Evolutionary conservation across 2,797 vertebrate species (phyloP), one percentile per base, ranked within the genome.

Genomic region (Chiloscyllium punctatum): DNA sequence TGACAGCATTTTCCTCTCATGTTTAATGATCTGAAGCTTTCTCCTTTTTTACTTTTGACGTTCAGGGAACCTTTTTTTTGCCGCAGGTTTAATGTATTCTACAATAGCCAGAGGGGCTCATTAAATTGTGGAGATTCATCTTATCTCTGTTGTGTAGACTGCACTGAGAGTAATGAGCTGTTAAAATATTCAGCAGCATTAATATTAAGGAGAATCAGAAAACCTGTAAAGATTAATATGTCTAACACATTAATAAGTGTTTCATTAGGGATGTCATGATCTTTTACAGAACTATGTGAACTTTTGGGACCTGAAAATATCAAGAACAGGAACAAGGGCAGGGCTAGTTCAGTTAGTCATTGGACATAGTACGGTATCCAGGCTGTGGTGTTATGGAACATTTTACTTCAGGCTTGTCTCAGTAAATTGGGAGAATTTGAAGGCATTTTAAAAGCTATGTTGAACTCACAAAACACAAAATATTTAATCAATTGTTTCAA

Each of bases 191-290:
- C 94, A 95, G 94, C 71, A 53, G 71, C 94, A 95, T 95, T 74
- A 95, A 95, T 95, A 95, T 95, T 95, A 33, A 95, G 94, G 71
- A 53, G 72, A 95, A 95, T 74, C 48, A 57, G 94, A 74, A 77
- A 95, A 95, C 71, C 71, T 95, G 94, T 53, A 95, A 77, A 95
- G 94, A 95, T 95, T 95, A 95, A 95, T 95, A 95, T 95, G 94
- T 95, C 77, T 95, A 95, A 95, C 94, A 95, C 69, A 95, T 95
- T 95, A 95, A 95, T 95, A 95, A 77, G 48, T 95, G 94, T 95
- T 95, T 95, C 94, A 95, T 95, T 95, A 95, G 94, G 71, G 27
- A 95, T 95, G 94, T 95, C 94, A n/a, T 77, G 71, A 72, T 95
- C 94, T 77, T 95, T 95, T 95, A 30, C 94, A 95, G 94, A 91